Base-by-base conservation (phyloP, 2,113 vertebrate species). In the Xenopus laevis region DNA sequence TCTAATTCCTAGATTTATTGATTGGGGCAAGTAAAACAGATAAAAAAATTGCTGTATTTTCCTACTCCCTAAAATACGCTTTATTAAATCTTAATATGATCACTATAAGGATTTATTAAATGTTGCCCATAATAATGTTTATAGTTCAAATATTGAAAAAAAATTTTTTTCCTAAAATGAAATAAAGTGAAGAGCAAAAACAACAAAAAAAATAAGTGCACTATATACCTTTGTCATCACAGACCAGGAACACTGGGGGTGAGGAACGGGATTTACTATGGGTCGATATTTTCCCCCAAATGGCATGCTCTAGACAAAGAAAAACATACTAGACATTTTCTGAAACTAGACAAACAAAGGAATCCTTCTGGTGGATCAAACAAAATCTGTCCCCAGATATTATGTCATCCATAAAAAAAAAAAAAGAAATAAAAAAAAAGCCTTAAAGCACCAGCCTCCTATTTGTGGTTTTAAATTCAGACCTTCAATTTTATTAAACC, bases 291-390 rank as follows among this genome's bases (percentile, higher is more conserved):
- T 77, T 77, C 74, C 74, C 74, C 74, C 74, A 77, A 77, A 77
- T 77, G 74, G 74, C 74, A 77, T 77, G 74, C 74, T 77, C 74
- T 77, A 77, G 68, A 77, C 74, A 77, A 77, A 77, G 66, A 77
- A 77, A 77, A 77, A 77, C 74, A 77, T 70, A 77, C 74, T 77
- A 77, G 74, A 77, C 74, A 77, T 77, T 77, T 77, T 77, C 74
- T 77, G 74, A 77, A 77, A 77, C 74, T 57, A 64, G 67, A 77
- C 74, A 77, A 63, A 77, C 74, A 77, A 64, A 77, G 74, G 74
- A 64, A 77, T 77, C 74, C 71, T 73, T 73, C 53, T 69, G 52
- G 58, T 60, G 64, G 72, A 74, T 74, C 64, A 59, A 68, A 60
- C 72, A 60, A 74, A 74, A 68, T 74, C 59, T 64, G 58, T 57